Percentiles rank a stretch among this genome's conserved stretches.
Evolutionary conservation across 2,113 vertebrate species (phyloP).

Genomic region (human): GRCh38 chr7:30943501-30944000

Average conservation of each 20-base stretch:
- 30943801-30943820: background rate
- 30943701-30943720: background rate
- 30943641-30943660: background rate
- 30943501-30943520: background rate
- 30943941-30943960: background rate
- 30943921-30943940: background rate
- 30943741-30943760: background rate
- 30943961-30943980: background rate
- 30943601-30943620: background rate
- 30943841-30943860: background rate
- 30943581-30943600: background rate
- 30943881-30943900: background rate
- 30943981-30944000: background rate
- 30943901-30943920: background rate
- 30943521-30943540: background rate
- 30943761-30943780: background rate
- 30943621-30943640: no score
- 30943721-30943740: background rate
- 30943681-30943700: background rate
- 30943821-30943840: background rate
- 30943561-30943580: background rate
- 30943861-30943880: background rate
- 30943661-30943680: background rate
- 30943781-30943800: background rate
- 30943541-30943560: background rate